These are phyloP conservation scores for Tiaroga cobitis DNA, from an alignment of 2,797 vertebrate genomes.

Conservation along the genomic window DNA sequence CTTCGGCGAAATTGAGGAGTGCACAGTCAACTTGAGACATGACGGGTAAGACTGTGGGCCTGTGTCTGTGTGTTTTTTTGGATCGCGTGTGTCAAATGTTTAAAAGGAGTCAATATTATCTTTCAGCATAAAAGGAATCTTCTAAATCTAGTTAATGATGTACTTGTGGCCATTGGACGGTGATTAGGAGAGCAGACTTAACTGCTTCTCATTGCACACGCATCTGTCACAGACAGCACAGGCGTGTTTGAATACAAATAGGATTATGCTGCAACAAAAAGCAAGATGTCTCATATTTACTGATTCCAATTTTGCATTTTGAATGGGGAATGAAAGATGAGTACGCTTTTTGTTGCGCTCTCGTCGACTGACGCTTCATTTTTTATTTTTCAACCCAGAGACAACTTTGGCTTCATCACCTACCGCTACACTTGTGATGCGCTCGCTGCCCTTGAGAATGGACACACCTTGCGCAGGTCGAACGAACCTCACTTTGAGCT, in stretches of 20 bases:
- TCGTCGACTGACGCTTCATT: constrained; percentile 59
- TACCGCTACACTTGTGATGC: constrained; percentile 99
- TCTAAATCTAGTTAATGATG: constrained; percentile 32
- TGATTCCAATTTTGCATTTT: constrained; percentile 74
- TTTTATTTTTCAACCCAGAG: constrained; percentile 80
- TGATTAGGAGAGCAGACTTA: constrained; percentile 47
- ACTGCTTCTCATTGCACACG: constrained; percentile 33
- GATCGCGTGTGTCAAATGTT: constrained; percentile 25
- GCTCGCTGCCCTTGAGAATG: constrained; percentile 97
- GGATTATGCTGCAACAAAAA: constrained; percentile 54
- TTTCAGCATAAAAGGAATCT: constrained; percentile 32
- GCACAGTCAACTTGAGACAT: constrained; percentile 93
- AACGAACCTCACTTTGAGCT: constrained; percentile 95
- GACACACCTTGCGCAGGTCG: constrained; percentile 92
- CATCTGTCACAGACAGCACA: constrained; percentile 26
- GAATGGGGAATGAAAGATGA: constrained; percentile 52
- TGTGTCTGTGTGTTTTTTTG: constrained; percentile 32
- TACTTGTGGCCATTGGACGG: constrained; percentile 40
- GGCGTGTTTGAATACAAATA: constrained; percentile 42
- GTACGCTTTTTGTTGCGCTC: neutral
- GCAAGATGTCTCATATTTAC: constrained; percentile 64
- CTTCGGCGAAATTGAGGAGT: constrained; percentile 99
- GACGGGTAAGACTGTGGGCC: constrained; percentile 87
- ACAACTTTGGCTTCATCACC: constrained; percentile 99
- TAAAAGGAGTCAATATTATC: constrained; percentile 34